Percentiles rank a stretch among this genome's conserved stretches.
These are phyloP conservation scores for Sardina pilchardus DNA, from an alignment of 2,113 vertebrate genomes.

Conservation along the genomic window DNA sequence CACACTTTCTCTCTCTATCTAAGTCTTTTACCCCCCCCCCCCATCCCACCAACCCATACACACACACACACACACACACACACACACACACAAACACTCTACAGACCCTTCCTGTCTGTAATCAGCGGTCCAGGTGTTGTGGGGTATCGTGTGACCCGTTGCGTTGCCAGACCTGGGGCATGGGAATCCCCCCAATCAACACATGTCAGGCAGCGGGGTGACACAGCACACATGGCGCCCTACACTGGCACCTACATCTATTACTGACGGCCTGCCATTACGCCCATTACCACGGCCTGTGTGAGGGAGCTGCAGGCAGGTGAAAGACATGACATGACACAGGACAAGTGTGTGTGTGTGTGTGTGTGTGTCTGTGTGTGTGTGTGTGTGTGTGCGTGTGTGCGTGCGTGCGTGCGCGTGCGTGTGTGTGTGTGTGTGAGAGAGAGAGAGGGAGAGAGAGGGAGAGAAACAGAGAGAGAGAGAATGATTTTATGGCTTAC, in stretches of 20 bases:
- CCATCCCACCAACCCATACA: neutral
- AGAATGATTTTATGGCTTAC: neutral
- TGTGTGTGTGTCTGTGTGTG: conserved; percentile 29
- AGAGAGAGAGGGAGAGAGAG: neutral
- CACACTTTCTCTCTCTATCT: neutral
- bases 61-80: neutral
- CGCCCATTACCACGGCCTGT: neutral
- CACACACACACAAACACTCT: conserved; percentile 31
- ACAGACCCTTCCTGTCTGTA: conserved; percentile 47
- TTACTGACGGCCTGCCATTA: conserved; percentile 32
- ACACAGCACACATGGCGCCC: conserved; percentile 41
- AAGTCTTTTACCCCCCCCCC: no score
- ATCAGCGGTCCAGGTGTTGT: conserved; percentile 48
- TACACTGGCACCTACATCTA: conserved; percentile 42
- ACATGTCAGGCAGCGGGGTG: conserved; percentile 20
- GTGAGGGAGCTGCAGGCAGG: neutral
- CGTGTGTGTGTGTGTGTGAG: neutral
- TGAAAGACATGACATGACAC: conserved; percentile 26
- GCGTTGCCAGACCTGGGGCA: conserved; percentile 25
- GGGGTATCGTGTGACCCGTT: conserved; percentile 50
- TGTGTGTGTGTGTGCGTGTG: neutral
- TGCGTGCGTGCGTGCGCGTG: neutral
- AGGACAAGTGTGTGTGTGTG: conserved; percentile 24
- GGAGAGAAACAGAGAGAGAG: neutral
- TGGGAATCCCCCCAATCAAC: conserved; percentile 33